These are phyloP conservation scores for Heptranchias perlo DNA, from an alignment of 2,113 vertebrate species.

Conservation along the genomic window DNA sequence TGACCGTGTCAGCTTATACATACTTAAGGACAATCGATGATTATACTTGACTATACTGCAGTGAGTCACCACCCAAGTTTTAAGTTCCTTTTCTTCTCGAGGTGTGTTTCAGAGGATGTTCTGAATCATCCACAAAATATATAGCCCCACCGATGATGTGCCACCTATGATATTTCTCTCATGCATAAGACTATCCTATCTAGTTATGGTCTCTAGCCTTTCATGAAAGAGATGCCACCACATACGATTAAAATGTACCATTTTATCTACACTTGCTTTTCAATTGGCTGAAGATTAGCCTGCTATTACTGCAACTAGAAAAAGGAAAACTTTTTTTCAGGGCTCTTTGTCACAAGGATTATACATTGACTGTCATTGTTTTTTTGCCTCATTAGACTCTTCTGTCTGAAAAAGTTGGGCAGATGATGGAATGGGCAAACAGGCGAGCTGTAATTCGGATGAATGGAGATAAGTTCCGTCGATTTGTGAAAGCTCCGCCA, in stretches of 20 bases:
- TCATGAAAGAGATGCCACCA: background rate
- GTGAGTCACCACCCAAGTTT: background rate
- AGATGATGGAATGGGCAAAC: slow-evolving; percentile 90
- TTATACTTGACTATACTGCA: background rate
- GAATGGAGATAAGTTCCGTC: slow-evolving; percentile 95
- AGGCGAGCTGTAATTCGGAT: slow-evolving; percentile 86
- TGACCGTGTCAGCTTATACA: background rate
- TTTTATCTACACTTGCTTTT: background rate
- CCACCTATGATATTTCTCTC: background rate
- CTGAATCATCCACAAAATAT: background rate
- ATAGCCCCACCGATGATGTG: background rate
- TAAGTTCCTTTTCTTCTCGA: background rate
- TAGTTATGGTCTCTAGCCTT: background rate
- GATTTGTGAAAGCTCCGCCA: slow-evolving; percentile 85
- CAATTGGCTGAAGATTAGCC: background rate
- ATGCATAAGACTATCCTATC: background rate
- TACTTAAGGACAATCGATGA: background rate
- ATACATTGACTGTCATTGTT: slow-evolving; percentile 29
- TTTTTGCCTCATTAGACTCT: slow-evolving; percentile 65
- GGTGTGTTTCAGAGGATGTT: background rate
- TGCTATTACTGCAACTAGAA: background rate
- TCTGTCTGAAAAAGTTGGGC: slow-evolving; percentile 86
- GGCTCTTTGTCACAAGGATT: background rate
- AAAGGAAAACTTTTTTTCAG: background rate
- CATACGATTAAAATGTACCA: background rate